phyloP scores from a whole-genome alignment of 1,140 invertebrate species.

The Bemisia tabaci region DNA sequence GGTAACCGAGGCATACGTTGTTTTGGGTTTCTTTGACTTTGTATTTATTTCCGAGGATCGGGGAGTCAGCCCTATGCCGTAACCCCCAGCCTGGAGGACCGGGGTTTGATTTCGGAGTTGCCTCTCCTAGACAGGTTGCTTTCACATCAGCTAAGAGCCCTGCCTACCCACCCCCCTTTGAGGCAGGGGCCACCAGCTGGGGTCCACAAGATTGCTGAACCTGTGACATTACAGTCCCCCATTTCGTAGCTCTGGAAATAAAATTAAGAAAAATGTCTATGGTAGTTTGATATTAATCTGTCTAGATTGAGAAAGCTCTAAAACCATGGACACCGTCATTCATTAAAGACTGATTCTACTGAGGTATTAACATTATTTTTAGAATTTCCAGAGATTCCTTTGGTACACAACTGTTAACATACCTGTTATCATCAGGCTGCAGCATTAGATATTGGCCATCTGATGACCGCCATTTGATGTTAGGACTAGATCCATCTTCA shows the following conservation, averaged over 20 bases:
- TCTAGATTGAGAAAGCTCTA: too few species aligned
- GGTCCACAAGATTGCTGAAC: neutral
- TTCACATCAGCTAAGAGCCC: too few species aligned
- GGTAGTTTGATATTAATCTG: neutral
- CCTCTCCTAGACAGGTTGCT: too few species aligned
- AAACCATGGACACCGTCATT: neutral
- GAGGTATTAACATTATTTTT: neutral
- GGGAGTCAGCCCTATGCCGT: too few species aligned
- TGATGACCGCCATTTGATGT: slow-evolving; percentile 20
- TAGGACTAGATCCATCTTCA: slow-evolving; percentile 17
- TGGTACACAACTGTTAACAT: slow-evolving; percentile 6
- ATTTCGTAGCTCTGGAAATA: neutral
- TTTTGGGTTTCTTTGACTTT: too few species aligned
- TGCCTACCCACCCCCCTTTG: neutral
- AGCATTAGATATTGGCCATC: neutral
- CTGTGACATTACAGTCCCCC: neutral
- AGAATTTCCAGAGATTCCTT: neutral
- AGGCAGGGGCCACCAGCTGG: neutral
- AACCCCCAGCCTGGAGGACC: too few species aligned
- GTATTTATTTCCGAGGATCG: too few species aligned
- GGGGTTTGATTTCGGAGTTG: too few species aligned
- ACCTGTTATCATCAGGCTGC: slow-evolving; percentile 6
- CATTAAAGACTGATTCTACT: neutral
- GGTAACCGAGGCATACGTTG: too few species aligned
- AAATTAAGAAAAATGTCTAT: neutral